Base-by-base conservation (phyloP, 2,113 vertebrate species). In the Psephotus haematonotus region DNA sequence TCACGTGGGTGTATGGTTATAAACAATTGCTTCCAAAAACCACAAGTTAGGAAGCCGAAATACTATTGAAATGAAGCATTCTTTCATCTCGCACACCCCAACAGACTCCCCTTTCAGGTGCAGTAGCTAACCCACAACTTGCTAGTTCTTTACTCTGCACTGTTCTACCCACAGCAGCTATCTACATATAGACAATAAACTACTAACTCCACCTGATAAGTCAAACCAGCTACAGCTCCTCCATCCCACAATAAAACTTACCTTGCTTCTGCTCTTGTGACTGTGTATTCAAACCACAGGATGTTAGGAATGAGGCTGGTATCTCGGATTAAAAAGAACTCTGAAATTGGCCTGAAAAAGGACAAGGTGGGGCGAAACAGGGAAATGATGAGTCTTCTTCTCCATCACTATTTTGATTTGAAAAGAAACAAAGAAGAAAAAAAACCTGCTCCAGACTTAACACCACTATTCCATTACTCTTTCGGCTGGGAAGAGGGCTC, bases 231-330 rank as follows among this genome's bases (percentile, higher is more conserved):
- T 41, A 16, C 37, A 90, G 79, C 59, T 83, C 67, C n/a, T 76
- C 19, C 49, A 25, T 2, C 53, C 53, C 69, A 9, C 28, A 31
- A 22, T 7, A 28, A 8, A 33, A 76, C 98, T 98, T 96, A 99
- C 99, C 99, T 99, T 89, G 99, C 99, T 98, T 99, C 99, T 98
- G 99, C 99, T 98, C 99, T 99, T 25, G 99, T 99, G 82, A 99
- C 99, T 72, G 99, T 99, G 94, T 99, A 99, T 93, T 99, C 99
- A 97, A 99, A 99, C 99, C 99, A 99, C 93, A 99, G 97, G 86
- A 99, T 99, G 67, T 99, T 99, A 70, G 99, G 99, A 92, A 99
- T 99, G 97, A 99, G 98, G 97, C 99, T 99, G 44, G 99, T 99
- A 97, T 99, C 99, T 96, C 99, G 98, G 96, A 99, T 99, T 97